Evolutionary conservation across 2,797 vertebrate species (phyloP).

Genomic region (Etheostoma perlongum): DNA sequence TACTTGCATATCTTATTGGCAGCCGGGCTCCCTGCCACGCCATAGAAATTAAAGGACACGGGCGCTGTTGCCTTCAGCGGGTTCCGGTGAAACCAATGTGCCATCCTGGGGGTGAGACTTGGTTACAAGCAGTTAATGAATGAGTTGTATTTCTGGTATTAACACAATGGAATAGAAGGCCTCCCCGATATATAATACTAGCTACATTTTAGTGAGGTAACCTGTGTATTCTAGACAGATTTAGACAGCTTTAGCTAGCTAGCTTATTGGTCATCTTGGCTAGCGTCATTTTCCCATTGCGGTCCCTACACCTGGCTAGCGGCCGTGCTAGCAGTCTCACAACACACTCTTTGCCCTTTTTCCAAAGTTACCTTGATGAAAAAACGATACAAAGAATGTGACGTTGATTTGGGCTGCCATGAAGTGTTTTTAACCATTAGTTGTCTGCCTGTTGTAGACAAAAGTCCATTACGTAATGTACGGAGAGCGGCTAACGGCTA

Average conservation of each 20-base stretch:
- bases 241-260: conserved; percentile 12
- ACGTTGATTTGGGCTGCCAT: rapidly evolving
- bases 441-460: neutral
- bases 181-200: rapidly evolving
- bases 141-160: rapidly evolving
- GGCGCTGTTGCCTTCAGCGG: conserved; percentile 97
- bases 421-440: neutral
- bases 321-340: neutral
- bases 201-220: too few relatives aligned
- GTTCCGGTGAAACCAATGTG: conserved; percentile 99
- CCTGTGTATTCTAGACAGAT: too few relatives aligned
- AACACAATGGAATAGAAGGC: rapidly evolving
- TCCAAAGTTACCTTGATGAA: rapidly evolving
- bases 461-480: conserved; percentile 64
- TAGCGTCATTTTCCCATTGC: conserved; percentile 27
- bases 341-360: neutral
- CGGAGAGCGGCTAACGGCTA: conserved; percentile 61
- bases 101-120: conserved; percentile 83
- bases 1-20: conserved; percentile 98
- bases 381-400: rapidly evolving
- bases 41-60: conserved; percentile 94
- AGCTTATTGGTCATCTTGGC: conserved; percentile 24
- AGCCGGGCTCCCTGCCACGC: conserved; percentile 90
- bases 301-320: conserved; percentile 16
- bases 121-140: neutral